A percentile compares a stretch with the other conserved stretches of the same genome.
These are phyloP conservation scores for Notiomystis cincta DNA, from an alignment of 2,113 vertebrate genomes.

Conservation along the genomic window DNA sequence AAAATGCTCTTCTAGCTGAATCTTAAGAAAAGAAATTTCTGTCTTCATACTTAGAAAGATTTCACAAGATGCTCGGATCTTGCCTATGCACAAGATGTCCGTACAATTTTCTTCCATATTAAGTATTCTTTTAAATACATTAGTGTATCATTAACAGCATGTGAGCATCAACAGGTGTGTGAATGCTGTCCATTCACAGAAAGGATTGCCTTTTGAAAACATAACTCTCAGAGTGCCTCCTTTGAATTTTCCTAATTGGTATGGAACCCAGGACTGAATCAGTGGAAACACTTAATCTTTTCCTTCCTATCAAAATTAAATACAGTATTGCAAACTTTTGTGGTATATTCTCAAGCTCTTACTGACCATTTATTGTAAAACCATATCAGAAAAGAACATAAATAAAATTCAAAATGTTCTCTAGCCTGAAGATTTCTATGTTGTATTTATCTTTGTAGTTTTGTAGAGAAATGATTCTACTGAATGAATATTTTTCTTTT, in stretches of 20 bases:
- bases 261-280: background rate
- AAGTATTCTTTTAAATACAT: background rate
- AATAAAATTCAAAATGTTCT: background rate
- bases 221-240: background rate
- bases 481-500: background rate
- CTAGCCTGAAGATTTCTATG: background rate
- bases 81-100: background rate
- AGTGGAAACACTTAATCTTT: background rate
- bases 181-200: background rate
- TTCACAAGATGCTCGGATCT: background rate
- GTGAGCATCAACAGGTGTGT: background rate
- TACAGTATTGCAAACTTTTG: background rate
- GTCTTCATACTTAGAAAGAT: background rate
- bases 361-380: conserved; percentile 2
- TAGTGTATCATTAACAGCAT: background rate
- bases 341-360: background rate
- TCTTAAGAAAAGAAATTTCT: background rate
- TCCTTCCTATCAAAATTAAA: background rate
- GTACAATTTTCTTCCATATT: background rate
- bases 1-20: background rate
- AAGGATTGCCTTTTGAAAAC: background rate
- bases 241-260: background rate
- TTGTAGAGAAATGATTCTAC: background rate
- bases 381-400: background rate
- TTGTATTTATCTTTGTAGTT: background rate